Evolutionary conservation across 2,113 vertebrate species (phyloP).

Genomic region (Miniopterus natalensis): DNA sequence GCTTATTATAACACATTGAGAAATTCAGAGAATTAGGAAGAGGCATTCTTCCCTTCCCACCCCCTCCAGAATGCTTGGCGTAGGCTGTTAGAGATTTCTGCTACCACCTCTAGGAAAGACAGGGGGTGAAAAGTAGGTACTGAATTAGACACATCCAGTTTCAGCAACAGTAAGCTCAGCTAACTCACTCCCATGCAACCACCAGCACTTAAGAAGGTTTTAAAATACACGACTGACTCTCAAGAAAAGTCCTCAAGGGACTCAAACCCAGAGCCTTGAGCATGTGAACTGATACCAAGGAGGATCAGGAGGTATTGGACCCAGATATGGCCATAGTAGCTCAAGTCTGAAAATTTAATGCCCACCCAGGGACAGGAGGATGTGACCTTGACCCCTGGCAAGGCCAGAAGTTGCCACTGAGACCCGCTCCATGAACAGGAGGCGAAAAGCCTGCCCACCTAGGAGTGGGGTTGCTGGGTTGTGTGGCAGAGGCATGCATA

Average conservation of each 20-base stretch:
- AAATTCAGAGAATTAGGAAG: not conserved
- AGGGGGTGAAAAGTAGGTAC: not conserved
- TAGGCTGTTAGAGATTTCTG: too few species aligned
- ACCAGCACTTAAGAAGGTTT: not conserved
- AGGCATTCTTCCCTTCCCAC: not conserved
- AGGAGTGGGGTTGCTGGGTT: not conserved
- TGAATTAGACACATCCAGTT: not conserved
- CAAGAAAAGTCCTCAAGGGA: not conserved
- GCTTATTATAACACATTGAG: not conserved
- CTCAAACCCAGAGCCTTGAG: not conserved
- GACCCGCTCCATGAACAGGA: not conserved
- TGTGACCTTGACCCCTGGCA: not conserved
- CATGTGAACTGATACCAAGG: not conserved
- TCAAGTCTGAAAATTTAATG: not conserved
- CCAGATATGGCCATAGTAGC: not conserved
- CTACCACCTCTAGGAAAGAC: not conserved
- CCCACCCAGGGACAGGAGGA: not conserved
- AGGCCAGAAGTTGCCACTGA: not conserved
- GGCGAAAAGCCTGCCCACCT: not conserved
- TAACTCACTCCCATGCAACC: not conserved
- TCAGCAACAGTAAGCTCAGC: not conserved
- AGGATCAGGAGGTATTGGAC: fast-evolving
- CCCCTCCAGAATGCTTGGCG: not conserved
- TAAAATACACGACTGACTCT: not conserved
- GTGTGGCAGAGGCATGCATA: not conserved